Evolutionary conservation across 1,140 invertebrate species (phyloP).

Genomic region (Meloidogyne floridensis): DNA sequence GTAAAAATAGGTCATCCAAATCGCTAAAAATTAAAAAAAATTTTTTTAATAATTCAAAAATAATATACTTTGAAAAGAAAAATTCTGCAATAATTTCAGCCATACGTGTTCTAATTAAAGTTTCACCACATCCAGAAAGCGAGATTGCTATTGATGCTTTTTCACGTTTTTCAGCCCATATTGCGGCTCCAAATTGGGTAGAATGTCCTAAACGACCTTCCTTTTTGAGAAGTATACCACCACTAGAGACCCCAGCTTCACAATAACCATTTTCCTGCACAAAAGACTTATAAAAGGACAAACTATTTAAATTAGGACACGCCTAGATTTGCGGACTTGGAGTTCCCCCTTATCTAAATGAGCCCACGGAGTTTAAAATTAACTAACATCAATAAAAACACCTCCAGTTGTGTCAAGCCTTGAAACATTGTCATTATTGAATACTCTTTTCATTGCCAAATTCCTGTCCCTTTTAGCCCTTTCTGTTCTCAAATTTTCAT

Average conservation of each 20-base stretch:
- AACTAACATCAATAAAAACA: slow-evolving; percentile 35
- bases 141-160: slow-evolving; percentile 38
- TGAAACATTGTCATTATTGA: background rate
- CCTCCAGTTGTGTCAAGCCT: slow-evolving; percentile 50
- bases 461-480: slow-evolving; percentile 8
- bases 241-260: slow-evolving; percentile 42
- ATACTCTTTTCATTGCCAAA: background rate
- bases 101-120: slow-evolving; percentile 40
- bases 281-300: too few species aligned
- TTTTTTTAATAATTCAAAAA: background rate
- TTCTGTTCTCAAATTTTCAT: slow-evolving; percentile 35
- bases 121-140: slow-evolving; percentile 52
- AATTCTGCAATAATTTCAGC: slow-evolving; percentile 42
- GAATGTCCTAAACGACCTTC: slow-evolving; percentile 49
- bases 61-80: slow-evolving; percentile 10
- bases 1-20: slow-evolving; percentile 4
- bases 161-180: slow-evolving; percentile 47
- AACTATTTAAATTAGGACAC: too few species aligned
- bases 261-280: slow-evolving; percentile 2
- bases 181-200: slow-evolving; percentile 42
- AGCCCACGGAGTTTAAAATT: background rate
- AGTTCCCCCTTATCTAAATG: too few species aligned
- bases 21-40: slow-evolving; percentile 15
- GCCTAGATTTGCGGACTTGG: too few species aligned
- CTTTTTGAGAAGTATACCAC: slow-evolving; percentile 49